phyloP scores from a whole-genome alignment of 2,797 vertebrate species.

The Epinephelus malabaricus region DNA sequence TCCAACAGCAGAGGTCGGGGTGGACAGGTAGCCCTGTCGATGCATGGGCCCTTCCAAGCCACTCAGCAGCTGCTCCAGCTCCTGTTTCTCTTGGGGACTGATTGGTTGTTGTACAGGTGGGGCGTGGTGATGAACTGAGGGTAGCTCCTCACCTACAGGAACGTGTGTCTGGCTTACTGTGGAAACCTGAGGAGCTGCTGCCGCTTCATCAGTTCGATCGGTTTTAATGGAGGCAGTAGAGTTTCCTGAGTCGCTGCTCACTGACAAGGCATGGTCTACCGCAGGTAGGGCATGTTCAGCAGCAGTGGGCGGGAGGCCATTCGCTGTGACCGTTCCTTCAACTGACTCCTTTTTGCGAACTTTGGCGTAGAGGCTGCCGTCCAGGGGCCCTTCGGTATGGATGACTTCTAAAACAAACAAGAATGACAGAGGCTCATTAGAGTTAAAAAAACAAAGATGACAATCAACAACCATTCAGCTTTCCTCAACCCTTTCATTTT shows the following conservation, averaged over 20 bases:
- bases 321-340: conserved; percentile 86
- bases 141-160: conserved; percentile 54
- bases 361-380: conserved; percentile 98
- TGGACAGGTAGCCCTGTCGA: conserved; percentile 78
- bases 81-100: conserved; percentile 91
- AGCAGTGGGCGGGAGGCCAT: conserved; percentile 85
- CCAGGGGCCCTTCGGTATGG: conserved; percentile 96
- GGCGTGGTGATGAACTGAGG: conserved; percentile 26
- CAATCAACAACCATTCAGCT: conserved; percentile 12
- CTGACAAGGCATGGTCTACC: conserved; percentile 94
- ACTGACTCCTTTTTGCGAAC: conserved; percentile 97
- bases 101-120: conserved; percentile 75
- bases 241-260: conserved; percentile 98
- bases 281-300: conserved; percentile 82
- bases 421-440: conserved; percentile 43
- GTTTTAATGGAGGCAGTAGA: conserved; percentile 98
- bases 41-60: conserved; percentile 92
- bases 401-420: conserved; percentile 89
- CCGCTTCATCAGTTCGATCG: conserved; percentile 93
- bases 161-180: conserved; percentile 77
- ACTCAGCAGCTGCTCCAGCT: conserved; percentile 96
- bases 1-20: conserved; percentile 68
- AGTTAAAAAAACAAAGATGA: conserved; percentile 10
- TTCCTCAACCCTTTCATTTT: conserved; percentile 26
- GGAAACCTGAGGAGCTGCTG: conserved; percentile 58